Percentiles rank a stretch among this genome's conserved stretches.
These are phyloP conservation scores for Drosophila pullipes DNA, from an alignment of 2,888 invertebrate genomes.

Conservation along the genomic window DNA sequence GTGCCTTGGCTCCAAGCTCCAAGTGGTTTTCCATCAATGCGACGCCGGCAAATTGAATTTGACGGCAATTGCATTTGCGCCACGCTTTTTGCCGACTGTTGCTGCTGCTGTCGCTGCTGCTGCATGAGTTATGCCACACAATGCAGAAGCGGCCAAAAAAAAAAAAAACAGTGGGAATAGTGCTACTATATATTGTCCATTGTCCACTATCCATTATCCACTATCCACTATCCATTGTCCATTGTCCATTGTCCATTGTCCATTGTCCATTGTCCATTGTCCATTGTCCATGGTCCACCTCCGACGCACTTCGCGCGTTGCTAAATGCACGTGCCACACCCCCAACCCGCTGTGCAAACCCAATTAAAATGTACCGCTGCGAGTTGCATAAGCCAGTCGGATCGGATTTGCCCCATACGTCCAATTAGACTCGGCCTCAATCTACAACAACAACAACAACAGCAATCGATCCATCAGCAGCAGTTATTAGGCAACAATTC, in stretches of 20 bases:
- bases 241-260: background rate
- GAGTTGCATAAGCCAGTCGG: background rate
- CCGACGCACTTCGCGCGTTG: background rate
- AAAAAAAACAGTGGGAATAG: conserved; percentile 27
- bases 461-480: background rate
- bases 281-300: background rate
- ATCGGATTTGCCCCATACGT: conserved; percentile 2
- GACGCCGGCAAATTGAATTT: conserved; percentile 27
- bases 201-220: background rate
- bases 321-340: background rate
- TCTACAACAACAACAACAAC: conserved; percentile 2
- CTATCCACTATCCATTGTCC: too few relatives aligned
- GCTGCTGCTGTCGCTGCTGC: background rate
- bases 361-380: background rate
- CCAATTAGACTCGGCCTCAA: conserved; percentile 32
- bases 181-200: background rate
- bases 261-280: background rate
- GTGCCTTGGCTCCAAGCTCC: background rate
- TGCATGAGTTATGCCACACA: conserved; percentile 23
- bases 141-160: conserved; percentile 45
- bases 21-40: conserved; percentile 5
- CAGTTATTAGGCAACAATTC: conserved; percentile 31
- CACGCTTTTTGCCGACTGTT: background rate
- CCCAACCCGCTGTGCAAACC: background rate
- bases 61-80: conserved; percentile 13